Conservation (phyloP, 2,888 invertebrate species). For the Oligia fasciuncula region DNA sequence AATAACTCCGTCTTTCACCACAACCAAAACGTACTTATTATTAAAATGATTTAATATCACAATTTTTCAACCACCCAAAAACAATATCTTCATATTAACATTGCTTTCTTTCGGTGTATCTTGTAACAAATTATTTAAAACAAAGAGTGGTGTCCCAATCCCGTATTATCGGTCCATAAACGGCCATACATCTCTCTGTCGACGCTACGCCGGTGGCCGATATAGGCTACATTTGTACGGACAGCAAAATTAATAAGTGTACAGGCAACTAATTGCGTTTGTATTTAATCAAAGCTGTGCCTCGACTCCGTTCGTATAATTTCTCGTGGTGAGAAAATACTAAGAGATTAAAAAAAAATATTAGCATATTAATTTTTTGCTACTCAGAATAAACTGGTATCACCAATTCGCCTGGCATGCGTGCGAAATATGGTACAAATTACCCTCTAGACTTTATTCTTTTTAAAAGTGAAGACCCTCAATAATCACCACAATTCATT, state of each 20-base stretch:
- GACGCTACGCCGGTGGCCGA: constrained; percentile 62
- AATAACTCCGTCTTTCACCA: constrained; percentile 48
- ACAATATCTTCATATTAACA: constrained; percentile 55
- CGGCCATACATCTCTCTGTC: constrained; percentile 55
- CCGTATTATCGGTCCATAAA: constrained; percentile 54
- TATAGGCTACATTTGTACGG: constrained; percentile 33
- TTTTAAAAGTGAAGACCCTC: not conserved
- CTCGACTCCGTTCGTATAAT: not conserved
- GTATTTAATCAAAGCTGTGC: not conserved
- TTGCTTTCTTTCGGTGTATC: constrained; percentile 47
- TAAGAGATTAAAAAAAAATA: not conserved
- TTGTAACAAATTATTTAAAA: constrained; percentile 63
- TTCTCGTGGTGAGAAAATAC: not conserved
- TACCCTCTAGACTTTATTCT: not conserved
- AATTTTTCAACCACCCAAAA: constrained; percentile 46
- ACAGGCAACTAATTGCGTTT: constrained; percentile 4
- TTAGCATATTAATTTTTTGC: not conserved
- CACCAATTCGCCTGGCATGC: not conserved
- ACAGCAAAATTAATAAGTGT: constrained; percentile 21
- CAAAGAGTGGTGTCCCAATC: constrained; percentile 51
- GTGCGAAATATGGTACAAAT: not conserved
- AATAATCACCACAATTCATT: not conserved
- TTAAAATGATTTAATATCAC: constrained; percentile 53
- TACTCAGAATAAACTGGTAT: not conserved
- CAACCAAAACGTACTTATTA: constrained; percentile 19